Evolutionary conservation across 1,140 invertebrate species (phyloP), one percentile per base, ranked within the genome.

Genomic region (Meloidogyne chitwoodi): DNA sequence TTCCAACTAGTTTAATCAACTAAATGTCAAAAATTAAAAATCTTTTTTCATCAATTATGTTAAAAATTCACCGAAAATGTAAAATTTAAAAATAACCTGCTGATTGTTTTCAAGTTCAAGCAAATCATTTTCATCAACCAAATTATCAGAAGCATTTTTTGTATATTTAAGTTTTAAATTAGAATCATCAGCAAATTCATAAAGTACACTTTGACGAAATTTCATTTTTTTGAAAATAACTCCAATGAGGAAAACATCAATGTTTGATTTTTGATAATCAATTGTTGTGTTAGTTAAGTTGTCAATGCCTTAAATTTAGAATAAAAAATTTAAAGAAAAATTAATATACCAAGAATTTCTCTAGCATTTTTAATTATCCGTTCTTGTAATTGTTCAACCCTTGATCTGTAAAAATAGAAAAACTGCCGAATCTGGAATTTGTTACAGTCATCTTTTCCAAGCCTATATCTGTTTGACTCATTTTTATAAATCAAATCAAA

Each of bases 91-190:
- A 67, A 34, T 27, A 38, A 81, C 81, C 81, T 81, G 80, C 27
- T 80, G 31, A 48, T 83, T 22, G 63, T 83, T 66, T 34, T 81
- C 80, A 22, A 81, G n/a, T 76, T 80, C 67, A 31, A 81, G 56
- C 1, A 56, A 48, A 67, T 81, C 80, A 12, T 34, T 66, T 14
- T 76, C 44, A 14, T 79, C 74, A 19, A 56, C 61, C 26, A 76
- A 68, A 62, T 64, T 78, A 16, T 80, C 73, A 48, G 26, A 27
- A 79, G 16, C 16, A 29, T 75, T 24, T 48, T 66, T 74, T 26
- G 62, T 41, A 38, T 74, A 66, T 64, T 81, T 73, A 75, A 81
- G 34, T 6, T 79, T 63, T 38, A 79, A 22, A 41, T 41, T 69
- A 19, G 38, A 63, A 24, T 79, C 78, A 11, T 79, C 77, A 16